Conservation (phyloP, 2,113 vertebrate species). For the Turnix velox region DNA sequence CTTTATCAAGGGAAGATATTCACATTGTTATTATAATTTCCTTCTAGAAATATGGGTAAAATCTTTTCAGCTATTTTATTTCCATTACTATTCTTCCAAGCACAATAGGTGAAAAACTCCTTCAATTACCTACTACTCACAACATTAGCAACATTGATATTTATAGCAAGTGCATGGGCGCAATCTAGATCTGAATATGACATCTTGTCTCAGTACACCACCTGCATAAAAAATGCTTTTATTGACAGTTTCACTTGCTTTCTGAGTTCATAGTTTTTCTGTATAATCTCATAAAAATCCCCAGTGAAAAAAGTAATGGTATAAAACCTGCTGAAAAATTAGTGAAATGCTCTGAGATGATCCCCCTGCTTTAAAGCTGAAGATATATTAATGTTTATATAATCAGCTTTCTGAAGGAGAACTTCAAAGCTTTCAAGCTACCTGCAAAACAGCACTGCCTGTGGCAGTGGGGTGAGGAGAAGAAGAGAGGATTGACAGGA, state of each 20-base stretch:
- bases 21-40: background rate
- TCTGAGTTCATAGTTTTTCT: background rate
- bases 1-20: background rate
- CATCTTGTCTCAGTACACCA: background rate
- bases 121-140: conserved; percentile 10
- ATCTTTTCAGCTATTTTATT: background rate
- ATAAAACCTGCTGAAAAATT: conserved; percentile 41
- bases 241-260: background rate
- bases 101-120: background rate
- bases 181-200: conserved; percentile 20
- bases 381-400: conserved; percentile 37
- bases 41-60: background rate
- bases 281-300: conserved; percentile 32
- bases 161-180: conserved; percentile 8
- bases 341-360: conserved; percentile 29
- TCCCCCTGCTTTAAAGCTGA: conserved; percentile 31
- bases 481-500: background rate
- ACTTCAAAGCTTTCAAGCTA: conserved; percentile 39
- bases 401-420: conserved; percentile 51
- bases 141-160: conserved; percentile 30
- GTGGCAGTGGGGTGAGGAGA: background rate
- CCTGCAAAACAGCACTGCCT: conserved; percentile 17
- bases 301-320: background rate
- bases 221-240: background rate
- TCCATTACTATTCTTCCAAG: background rate